Base-by-base conservation (phyloP, 2,113 vertebrate species). In the Clarias macrocephalus region DNA sequence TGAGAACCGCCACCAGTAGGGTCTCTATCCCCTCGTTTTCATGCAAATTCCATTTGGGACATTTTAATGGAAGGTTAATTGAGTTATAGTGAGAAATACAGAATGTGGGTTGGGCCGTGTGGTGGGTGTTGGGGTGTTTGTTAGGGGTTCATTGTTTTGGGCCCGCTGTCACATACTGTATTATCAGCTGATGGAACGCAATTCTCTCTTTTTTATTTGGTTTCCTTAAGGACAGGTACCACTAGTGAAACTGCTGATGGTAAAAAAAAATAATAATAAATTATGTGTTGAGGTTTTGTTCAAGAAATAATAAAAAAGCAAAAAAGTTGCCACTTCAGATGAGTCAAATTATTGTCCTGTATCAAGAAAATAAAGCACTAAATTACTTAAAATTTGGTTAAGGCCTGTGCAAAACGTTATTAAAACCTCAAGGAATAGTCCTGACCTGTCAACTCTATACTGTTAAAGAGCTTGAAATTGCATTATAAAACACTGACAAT, bases 1-100 rank as follows among this genome's bases (percentile, higher is more conserved):
- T 97, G 94, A 88, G 89, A 13, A 48, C 65, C 28, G 33, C 19
- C 25, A 65, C 19, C 25, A 30, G 25, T 79, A 25, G 3, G 25
- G 52, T 28, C 56, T 13, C 70, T 28, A 68, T 77, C 21, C 62
- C 56, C 25, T 56, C 25, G 79, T 60, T 37, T 62, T 23, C 3
- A 62, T 80, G 79, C 15, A 80, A 19, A 30, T 15, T 54, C n/a
- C 23, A 52, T 79, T 79, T 56, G 23, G 19, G 37, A 75, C 9
- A 2, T 75, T 75, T 48, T 11, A 42, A 75, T 54, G 12, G 25
- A 54, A 54, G 8, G 0, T 15, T 52, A 3, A 42, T 10, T 23
- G 23, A 23, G 16, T 19, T 42, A 23, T 52, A 76, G 16, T 70
- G 28, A 15, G 19, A 42, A 23, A 18, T 42, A 15, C 33, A 73